Base-by-base conservation (phyloP, 2,888 invertebrate genomes). In the Dicyrtomina minuta region DNA sequence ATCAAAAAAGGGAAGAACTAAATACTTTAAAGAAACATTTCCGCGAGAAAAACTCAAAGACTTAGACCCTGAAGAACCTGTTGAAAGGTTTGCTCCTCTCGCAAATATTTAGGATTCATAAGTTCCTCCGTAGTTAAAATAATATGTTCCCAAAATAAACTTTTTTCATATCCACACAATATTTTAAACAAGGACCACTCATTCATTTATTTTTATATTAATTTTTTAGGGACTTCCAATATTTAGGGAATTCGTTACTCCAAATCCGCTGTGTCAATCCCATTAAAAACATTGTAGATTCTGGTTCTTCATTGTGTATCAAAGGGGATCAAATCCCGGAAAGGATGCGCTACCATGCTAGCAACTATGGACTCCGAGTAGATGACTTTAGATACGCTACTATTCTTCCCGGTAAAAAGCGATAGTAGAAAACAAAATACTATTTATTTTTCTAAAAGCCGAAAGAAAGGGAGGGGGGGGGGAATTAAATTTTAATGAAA, bases 361-460 rank as follows among this genome's bases (percentile, higher is more conserved):
- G 93, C 0, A 82, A 84, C 75, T 83, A 83, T 66, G 80, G 88
- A 65, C 90, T 90, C 6, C 88, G 88, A 76, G 75, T 72, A 27
- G 82, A 81, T 46, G 83, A 85, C 58, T 81, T 86, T 78, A 83
- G 87, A 74, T 89, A 88, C 82, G 89, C 88, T 3, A 87, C 89
- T 22, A 90, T 88, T 81, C 86, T 91, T 78, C 92, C 93, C 80
- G 91, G 90, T 89, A 82, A 24, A 17, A 44, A 2, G n/a, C n/a
- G n/a, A n/a, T n/a, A n/a, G n/a, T n/a, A n/a, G n/a, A n/a, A n/a
- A n/a, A n/a, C n/a, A n/a, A n/a, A n/a, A n/a, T n/a, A n/a, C n/a
- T n/a, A n/a, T n/a, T n/a, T n/a, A n/a, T n/a, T n/a, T n/a, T n/a
- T n/a, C n/a, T n/a, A n/a, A n/a, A n/a, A n/a, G n/a, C n/a, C n/a